A percentile compares a stretch with the other conserved stretches of the same genome.
phyloP scores from a whole-genome alignment of 2,888 invertebrate species.

The Nomada ferruginata region DNA sequence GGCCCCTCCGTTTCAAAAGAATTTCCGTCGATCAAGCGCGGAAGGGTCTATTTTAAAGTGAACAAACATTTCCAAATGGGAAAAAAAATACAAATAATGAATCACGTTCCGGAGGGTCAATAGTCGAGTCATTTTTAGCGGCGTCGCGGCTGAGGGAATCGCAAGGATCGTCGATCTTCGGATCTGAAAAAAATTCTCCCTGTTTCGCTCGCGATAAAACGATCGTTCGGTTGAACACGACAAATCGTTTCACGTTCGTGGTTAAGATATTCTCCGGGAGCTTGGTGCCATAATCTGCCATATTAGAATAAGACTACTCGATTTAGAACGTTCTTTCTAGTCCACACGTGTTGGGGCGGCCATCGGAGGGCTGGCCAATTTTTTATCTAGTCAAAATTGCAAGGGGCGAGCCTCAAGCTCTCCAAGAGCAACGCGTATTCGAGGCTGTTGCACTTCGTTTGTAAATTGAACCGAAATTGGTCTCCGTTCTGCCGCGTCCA shows the following conservation, averaged over 20 bases:
- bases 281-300: constrained; percentile 80
- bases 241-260: not conserved
- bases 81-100: not conserved
- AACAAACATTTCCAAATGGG: not conserved
- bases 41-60: not conserved
- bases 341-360: constrained; percentile 24
- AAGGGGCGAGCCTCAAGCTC: constrained; percentile 30
- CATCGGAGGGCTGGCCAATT: constrained; percentile 2
- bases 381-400: constrained; percentile 70
- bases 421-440: not conserved
- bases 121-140: constrained; percentile 16
- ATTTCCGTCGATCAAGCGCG: no score
- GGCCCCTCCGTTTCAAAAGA: no score
- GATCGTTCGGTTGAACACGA: no score
- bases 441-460: not conserved
- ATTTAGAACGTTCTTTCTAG: constrained; percentile 47
- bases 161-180: constrained; percentile 25
- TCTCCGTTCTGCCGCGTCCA: not conserved
- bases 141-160: constrained; percentile 36
- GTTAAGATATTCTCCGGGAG: constrained; percentile 30
- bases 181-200: not conserved
- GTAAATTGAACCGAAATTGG: not conserved
- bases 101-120: constrained; percentile 34
- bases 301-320: constrained; percentile 68
- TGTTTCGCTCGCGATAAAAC: no score